These are phyloP conservation scores for Asbolus verrucosus DNA, from an alignment of 1,140 invertebrate species.

Conservation along the genomic window DNA sequence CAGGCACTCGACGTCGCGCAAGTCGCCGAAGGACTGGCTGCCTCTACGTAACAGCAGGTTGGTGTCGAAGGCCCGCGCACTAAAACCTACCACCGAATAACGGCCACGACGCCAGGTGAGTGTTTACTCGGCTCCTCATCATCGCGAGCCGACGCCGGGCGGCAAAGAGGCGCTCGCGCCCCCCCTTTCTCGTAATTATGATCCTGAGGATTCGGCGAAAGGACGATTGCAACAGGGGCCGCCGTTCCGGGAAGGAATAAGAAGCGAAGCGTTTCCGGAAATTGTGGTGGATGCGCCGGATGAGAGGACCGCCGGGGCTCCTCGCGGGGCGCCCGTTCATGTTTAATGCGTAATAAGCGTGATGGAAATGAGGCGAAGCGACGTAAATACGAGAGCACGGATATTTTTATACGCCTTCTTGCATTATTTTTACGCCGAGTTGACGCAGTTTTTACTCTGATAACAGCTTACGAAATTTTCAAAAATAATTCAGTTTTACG, in stretches of 20 bases:
- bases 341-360: too few species aligned
- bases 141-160: too few species aligned
- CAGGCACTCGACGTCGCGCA: conserved; percentile 55
- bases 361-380: too few species aligned
- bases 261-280: background rate
- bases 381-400: too few species aligned
- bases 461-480: too few species aligned
- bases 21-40: conserved; percentile 48
- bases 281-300: conserved; percentile 25
- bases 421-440: too few species aligned
- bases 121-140: background rate
- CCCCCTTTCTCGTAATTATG: background rate
- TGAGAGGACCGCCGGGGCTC: background rate
- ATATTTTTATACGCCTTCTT: too few species aligned
- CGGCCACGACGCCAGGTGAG: conserved; percentile 8
- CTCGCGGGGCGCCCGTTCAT: too few species aligned
- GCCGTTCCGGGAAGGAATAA: background rate
- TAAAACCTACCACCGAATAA: conserved; percentile 23
- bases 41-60: conserved; percentile 28
- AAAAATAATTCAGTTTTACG: too few species aligned
- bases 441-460: too few species aligned
- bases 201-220: background rate
- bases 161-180: too few species aligned
- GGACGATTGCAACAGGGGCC: background rate
- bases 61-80: conserved; percentile 29